Evolutionary conservation across 2,888 invertebrate species (phyloP), one percentile per base, ranked within the genome.

Genomic region (Ecdyonurus torrentis): DNA sequence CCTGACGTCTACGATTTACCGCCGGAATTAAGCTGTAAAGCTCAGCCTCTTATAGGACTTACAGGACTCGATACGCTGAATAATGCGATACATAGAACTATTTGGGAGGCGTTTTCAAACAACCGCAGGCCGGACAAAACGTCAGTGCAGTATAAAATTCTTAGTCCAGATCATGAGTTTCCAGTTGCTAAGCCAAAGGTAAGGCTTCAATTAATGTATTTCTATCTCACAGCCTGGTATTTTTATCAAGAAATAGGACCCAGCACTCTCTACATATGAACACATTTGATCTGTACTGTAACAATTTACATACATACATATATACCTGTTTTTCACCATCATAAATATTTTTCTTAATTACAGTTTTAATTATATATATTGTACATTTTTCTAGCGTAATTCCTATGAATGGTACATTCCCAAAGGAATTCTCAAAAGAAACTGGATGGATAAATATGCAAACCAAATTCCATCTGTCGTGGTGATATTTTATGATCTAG

Each of bases 331-430:
- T n/a, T n/a, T n/a, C n/a, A n/a, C n/a, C n/a, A n/a, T n/a, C n/a
- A n/a, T n/a, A n/a, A n/a, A n/a, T n/a, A n/a, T n/a, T n/a, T n/a
- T n/a, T n/a, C n/a, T n/a, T n/a, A n/a, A n/a, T n/a, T n/a, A n/a
- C n/a, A n/a, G n/a, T n/a, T n/a, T n/a, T n/a, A n/a, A n/a, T n/a
- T n/a, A n/a, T n/a, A n/a, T n/a, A n/a, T n/a, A n/a, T n/a, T n/a
- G n/a, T n/a, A n/a, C n/a, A 58, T 64, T 25, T 59, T 69, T 69
- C 20, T 62, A 92, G 78, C 80, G 91, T 67, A 87, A 86, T 70
- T 89, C 91, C 0, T 96, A 95, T 74, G 96, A 96, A 72, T 93
- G 92, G 90, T 95, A 95, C 74, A 87, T 92, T 69, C 93, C 93
- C 0, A 91, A 90, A 74, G 97, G 98, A 15, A 89, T 98, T 67